phyloP scores from a whole-genome alignment of 2,888 invertebrate genomes.

The Cephus pulcher region DNA sequence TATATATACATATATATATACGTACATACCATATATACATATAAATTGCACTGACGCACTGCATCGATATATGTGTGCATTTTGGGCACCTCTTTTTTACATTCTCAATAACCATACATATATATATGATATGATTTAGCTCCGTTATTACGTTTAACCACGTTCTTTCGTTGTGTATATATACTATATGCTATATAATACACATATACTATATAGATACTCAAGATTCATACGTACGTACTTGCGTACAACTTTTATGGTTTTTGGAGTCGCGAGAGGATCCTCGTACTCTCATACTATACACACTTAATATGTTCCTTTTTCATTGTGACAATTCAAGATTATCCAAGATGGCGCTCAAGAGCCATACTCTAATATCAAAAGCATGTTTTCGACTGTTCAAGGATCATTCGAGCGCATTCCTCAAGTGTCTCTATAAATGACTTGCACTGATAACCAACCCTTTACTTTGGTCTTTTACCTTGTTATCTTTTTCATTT shows the following conservation, averaged over 20 bases:
- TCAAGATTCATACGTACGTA: neutral
- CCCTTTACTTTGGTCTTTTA: neutral
- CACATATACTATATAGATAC: neutral
- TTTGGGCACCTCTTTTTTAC: conserved; percentile 65
- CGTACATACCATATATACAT: conserved; percentile 49
- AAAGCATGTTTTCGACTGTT: conserved; percentile 57
- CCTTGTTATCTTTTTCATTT: conserved; percentile 41
- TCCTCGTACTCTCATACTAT: neutral
- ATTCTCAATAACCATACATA: conserved; percentile 56
- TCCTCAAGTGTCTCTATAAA: conserved; percentile 11
- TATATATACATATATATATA: conserved; percentile 46
- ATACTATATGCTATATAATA: conserved; percentile 1
- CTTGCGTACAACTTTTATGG: neutral
- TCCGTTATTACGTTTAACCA: conserved; percentile 44
- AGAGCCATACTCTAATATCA: conserved; percentile 10
- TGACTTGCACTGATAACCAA: conserved; percentile 14
- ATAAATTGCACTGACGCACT: conserved; percentile 66
- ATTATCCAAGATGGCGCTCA: neutral
- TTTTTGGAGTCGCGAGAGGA: neutral
- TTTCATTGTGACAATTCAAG: neutral
- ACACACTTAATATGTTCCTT: neutral
- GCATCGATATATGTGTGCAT: conserved; percentile 67
- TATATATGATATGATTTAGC: conserved; percentile 28
- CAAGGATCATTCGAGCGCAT: conserved; percentile 42
- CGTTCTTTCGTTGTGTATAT: neutral